A percentile compares a stretch with the other conserved stretches of the same genome.
Evolutionary conservation across 1,140 invertebrate species (phyloP).

Genomic region (Ladona fulva): DNA sequence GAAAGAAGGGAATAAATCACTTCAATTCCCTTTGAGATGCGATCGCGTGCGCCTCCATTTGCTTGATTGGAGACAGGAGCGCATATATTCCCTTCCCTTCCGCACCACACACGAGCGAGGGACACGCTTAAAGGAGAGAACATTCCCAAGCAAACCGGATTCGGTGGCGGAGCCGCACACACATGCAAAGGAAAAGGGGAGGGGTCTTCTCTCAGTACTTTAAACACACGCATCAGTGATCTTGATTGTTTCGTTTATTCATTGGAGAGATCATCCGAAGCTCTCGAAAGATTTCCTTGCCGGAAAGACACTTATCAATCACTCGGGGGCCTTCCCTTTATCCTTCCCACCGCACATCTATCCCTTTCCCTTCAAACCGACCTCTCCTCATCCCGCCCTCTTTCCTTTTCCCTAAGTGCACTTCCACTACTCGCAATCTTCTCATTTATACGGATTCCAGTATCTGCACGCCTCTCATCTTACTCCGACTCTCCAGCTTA

Average conservation of each 20-base stretch:
- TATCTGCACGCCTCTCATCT: background rate
- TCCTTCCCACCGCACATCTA: background rate
- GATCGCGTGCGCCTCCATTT: background rate
- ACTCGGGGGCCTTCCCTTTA: background rate
- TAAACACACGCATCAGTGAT: background rate
- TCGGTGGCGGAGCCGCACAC: background rate
- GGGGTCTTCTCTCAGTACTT: background rate
- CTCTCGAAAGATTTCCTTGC: background rate
- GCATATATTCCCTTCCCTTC: background rate
- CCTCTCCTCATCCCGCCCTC: too few relatives aligned
- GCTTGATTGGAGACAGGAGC: background rate
- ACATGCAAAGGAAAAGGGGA: background rate
- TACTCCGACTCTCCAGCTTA: background rate
- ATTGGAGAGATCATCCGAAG: background rate
- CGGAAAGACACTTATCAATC: conserved; percentile 5
- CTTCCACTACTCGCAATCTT: too few relatives aligned
- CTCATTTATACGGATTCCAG: too few relatives aligned
- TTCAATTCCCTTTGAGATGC: background rate
- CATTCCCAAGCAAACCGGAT: background rate
- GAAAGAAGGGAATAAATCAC: background rate
- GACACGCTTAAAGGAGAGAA: background rate
- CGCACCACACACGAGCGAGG: background rate
- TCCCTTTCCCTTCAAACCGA: background rate
- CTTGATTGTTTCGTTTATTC: background rate
- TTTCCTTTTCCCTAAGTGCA: too few relatives aligned